Base-by-base conservation (phyloP, 2,888 invertebrate species). In the Caenorhabditis angaria region DNA sequence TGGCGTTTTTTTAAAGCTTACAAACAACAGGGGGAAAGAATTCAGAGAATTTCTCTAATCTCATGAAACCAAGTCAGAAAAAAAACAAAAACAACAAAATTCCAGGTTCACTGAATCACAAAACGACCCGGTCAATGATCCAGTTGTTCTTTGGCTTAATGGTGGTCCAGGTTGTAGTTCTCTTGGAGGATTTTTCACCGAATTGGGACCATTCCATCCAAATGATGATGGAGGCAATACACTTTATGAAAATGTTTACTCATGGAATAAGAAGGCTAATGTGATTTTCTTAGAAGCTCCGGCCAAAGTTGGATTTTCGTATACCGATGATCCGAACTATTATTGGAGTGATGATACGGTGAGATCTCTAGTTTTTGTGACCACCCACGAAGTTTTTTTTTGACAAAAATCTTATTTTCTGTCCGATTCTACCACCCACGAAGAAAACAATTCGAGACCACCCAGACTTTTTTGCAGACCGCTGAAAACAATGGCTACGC, bases 271-370 rank as follows among this genome's bases (percentile, higher is more conserved):
- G 69, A 76, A 88, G 32, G 89, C 89, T 12, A 90, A 89, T 77
- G 88, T 90, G 69, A 65, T 90, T 60, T 90, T 88, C 78, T 72
- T 90, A 66, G 90, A 90, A 82, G 87, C 90, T 1, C 90, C 90
- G 14, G 89, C 88, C n/a, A 89, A 89, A 58, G 90, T 90, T 50
- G 90, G 90, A 4, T 90, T 88, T 77, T 90, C 90, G 0, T 90
- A 89, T 77, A 84, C 88, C 2, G 81, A 80, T n/a, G 87, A 77
- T 27, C 29, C 48, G 1, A 65, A 63, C 51, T 77, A 70, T 54
- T 67, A 58, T 12, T 76, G 71, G 72, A 67, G 59, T 27, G 79
- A 79, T 61, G 74, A 77, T 35, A 73, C 74, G 53, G 82, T 82
- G 67, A 59, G 20, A 14, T 35, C 2, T 20, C 22, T 27, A 25